Conservation (phyloP, 2,888 invertebrate species). For the Habrosyne pyritoides region DNA sequence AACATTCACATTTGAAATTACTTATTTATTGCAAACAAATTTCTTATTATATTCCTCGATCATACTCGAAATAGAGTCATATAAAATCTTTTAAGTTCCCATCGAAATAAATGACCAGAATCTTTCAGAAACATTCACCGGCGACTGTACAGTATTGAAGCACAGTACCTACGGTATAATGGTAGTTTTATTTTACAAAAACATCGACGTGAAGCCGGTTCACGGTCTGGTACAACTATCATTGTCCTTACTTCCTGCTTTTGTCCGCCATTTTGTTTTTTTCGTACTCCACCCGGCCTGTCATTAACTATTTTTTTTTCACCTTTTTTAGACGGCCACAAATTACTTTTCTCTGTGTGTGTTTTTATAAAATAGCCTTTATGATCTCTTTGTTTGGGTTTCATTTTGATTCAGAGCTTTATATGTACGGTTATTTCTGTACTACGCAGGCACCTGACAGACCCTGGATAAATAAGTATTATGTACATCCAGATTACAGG, state of each 20-base stretch:
- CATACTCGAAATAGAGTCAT: no score
- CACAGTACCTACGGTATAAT: neutral
- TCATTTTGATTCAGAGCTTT: neutral
- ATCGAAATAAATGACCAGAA: no score
- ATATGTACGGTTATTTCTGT: no score
- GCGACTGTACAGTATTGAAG: neutral
- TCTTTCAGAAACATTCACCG: neutral
- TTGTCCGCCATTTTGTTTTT: constrained; percentile 48
- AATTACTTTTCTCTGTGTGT: constrained; percentile 16
- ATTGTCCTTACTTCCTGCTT: constrained; percentile 53
- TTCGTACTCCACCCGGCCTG: constrained; percentile 32
- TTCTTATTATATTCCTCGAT: no score
- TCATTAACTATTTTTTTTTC: constrained; percentile 48
- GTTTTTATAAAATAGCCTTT: neutral
- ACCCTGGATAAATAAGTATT: no score
- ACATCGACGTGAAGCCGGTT: constrained; percentile 42
- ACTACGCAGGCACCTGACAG: no score
- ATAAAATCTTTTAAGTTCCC: no score
- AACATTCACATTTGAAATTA: no score
- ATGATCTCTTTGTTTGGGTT: neutral
- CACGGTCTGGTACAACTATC: constrained; percentile 63
- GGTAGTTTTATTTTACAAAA: constrained; percentile 27
- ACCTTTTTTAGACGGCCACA: constrained; percentile 8
- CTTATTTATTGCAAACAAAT: no score
- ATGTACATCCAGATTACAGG: no score